Evolutionary conservation across 2,888 invertebrate species (phyloP).

Genomic region (Drosophila ustulata): DNA sequence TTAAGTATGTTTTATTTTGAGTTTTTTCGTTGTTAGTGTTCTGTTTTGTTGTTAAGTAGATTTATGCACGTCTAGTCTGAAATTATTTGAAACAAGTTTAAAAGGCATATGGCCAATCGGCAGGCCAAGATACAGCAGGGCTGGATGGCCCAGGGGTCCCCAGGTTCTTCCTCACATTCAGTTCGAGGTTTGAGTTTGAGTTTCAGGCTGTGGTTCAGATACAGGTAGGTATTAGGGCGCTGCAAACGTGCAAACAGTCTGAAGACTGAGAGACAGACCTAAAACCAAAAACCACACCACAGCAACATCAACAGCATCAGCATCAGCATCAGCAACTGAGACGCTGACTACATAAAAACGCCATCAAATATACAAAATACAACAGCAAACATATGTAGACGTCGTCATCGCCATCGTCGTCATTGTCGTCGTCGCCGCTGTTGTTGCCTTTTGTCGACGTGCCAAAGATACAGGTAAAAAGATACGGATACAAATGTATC

Average conservation of each 20-base stretch:
- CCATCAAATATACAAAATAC: conserved; percentile 67
- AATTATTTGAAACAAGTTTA: conserved; percentile 79
- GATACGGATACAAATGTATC: conserved; percentile 75
- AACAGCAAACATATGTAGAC: conserved; percentile 70
- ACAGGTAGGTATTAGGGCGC: conserved; percentile 59
- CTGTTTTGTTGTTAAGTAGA: conserved; percentile 74
- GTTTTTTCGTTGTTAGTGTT: conserved; percentile 17
- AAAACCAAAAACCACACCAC: conserved; percentile 65
- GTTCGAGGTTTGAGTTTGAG: conserved; percentile 6
- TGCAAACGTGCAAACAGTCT: conserved; percentile 58
- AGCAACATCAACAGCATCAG: conserved; percentile 4
- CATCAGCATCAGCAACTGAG: conserved; percentile 30
- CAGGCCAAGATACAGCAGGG: conserved; percentile 11
- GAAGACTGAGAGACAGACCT: conserved; percentile 23
- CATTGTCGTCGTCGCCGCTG: conserved; percentile 26
- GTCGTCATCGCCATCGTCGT: conserved; percentile 57
- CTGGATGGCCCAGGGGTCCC: conserved; percentile 23
- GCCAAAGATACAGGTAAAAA: conserved; percentile 79
- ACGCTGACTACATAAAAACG: conserved; percentile 64
- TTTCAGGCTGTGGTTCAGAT: conserved; percentile 35
- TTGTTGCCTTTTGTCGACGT: conserved; percentile 60
- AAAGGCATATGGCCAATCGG: conserved; percentile 68
- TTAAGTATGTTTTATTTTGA: conserved; percentile 53
- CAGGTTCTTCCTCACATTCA: conserved; percentile 18
- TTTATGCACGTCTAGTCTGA: conserved; percentile 80